Conservation (phyloP, 2,888 invertebrate species). For the Eupithecia vulgata region DNA sequence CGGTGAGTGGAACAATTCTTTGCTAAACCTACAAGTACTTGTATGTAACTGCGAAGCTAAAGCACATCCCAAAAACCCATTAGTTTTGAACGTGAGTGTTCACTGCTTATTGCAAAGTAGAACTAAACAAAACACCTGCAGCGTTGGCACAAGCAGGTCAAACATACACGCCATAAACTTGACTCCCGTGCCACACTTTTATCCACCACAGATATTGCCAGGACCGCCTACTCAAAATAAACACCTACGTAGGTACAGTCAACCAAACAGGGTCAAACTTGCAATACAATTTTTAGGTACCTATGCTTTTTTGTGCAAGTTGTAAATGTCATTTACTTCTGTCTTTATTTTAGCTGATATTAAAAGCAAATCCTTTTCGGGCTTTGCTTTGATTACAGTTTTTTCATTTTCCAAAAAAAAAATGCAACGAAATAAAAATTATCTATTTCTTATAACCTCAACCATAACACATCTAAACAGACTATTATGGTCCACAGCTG, state of each 20-base stretch:
- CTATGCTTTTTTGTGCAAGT: not conserved
- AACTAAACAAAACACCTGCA: slow-evolving; percentile 15
- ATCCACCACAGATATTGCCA: slow-evolving; percentile 15
- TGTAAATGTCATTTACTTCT: not conserved
- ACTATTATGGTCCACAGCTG: too few species aligned
- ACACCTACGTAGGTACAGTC: not conserved
- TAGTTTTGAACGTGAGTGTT: not conserved
- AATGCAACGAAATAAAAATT: too few species aligned
- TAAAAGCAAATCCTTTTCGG: too few species aligned
- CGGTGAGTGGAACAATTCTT: not conserved
- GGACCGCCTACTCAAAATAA: slow-evolving; percentile 8
- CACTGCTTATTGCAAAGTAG: slow-evolving; percentile 12
- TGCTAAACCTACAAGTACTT: not conserved
- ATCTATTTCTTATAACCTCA: too few species aligned
- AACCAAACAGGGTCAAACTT: not conserved
- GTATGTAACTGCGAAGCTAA: not conserved
- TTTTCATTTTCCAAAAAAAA: too few species aligned
- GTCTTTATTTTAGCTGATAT: not conserved
- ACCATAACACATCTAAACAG: too few species aligned
- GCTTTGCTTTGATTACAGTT: too few species aligned
- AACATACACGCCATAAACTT: slow-evolving; percentile 45
- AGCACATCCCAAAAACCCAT: slow-evolving; percentile 4
- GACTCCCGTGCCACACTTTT: slow-evolving; percentile 60
- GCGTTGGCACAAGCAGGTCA: slow-evolving; percentile 28
- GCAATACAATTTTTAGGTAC: not conserved